These are phyloP conservation scores for Apamea crenata DNA, from an alignment of 2,888 invertebrate species.

Conservation along the genomic window DNA sequence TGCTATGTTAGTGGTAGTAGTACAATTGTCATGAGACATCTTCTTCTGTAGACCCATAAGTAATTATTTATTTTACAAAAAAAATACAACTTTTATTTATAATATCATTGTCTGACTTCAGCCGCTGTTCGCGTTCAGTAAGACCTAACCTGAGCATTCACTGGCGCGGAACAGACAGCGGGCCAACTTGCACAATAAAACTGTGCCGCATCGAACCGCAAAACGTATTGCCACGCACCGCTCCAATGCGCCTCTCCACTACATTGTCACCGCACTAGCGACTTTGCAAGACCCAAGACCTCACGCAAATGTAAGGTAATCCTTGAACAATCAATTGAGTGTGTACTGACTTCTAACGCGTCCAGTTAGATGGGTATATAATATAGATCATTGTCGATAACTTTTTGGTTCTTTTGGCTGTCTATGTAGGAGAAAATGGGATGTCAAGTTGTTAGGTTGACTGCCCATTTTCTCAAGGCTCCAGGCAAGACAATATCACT, in stretches of 20 bases:
- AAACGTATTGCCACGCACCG: slow-evolving; percentile 45
- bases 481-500: neutral
- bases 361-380: neutral
- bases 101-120: too few relatives aligned
- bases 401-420: neutral
- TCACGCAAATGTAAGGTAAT: neutral
- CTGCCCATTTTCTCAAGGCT: neutral
- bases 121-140: slow-evolving; percentile 7
- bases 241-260: slow-evolving; percentile 18
- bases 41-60: neutral
- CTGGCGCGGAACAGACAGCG: slow-evolving; percentile 67
- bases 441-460: neutral
- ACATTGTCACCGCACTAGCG: neutral
- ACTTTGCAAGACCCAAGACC: neutral
- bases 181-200: slow-evolving; percentile 61
- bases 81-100: neutral
- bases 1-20: neutral
- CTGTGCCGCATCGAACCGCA: slow-evolving; percentile 45
- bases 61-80: neutral
- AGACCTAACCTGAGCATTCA: slow-evolving; percentile 16
- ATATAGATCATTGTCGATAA: neutral
- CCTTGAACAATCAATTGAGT: neutral
- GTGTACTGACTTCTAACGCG: neutral
- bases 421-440: neutral
- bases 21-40: neutral